Percentiles rank a stretch among this genome's conserved stretches.
phyloP scores from a whole-genome alignment of 2,888 invertebrate genomes.

The Limnephilus rhombicus region DNA sequence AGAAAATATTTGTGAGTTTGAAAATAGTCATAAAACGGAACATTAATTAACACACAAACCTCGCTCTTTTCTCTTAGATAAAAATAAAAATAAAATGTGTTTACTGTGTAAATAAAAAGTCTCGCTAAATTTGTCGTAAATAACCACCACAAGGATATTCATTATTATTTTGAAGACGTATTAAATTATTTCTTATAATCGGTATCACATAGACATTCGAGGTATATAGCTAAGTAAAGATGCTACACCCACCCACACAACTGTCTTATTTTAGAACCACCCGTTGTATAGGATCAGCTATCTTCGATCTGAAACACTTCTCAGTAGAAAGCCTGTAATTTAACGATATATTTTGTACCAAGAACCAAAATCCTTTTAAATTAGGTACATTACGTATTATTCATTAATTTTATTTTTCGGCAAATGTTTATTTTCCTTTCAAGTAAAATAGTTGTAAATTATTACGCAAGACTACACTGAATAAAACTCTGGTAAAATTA shows the following conservation, averaged over 20 bases:
- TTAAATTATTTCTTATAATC: neutral
- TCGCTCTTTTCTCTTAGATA: neutral
- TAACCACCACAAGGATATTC: neutral
- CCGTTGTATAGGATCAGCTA: neutral
- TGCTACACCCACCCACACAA: no score
- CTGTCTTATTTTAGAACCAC: neutral
- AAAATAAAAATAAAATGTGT: neutral
- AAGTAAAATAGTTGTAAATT: no score
- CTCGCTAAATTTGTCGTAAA: neutral
- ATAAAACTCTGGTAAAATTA: no score
- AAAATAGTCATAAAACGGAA: neutral
- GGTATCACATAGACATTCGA: neutral
- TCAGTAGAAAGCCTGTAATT: neutral
- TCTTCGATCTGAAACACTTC: neutral
- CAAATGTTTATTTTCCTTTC: no score
- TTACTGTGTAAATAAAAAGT: neutral
- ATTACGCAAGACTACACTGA: no score
- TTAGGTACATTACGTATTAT: no score
- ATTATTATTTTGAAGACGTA: neutral
- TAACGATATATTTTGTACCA: neutral
- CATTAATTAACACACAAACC: neutral
- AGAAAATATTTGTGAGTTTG: no score
- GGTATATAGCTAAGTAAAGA: neutral
- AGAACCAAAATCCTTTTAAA: neutral
- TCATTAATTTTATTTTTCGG: no score